These are phyloP conservation scores for Hesperia comma DNA, from an alignment of 2,888 invertebrate genomes.

Conservation along the genomic window DNA sequence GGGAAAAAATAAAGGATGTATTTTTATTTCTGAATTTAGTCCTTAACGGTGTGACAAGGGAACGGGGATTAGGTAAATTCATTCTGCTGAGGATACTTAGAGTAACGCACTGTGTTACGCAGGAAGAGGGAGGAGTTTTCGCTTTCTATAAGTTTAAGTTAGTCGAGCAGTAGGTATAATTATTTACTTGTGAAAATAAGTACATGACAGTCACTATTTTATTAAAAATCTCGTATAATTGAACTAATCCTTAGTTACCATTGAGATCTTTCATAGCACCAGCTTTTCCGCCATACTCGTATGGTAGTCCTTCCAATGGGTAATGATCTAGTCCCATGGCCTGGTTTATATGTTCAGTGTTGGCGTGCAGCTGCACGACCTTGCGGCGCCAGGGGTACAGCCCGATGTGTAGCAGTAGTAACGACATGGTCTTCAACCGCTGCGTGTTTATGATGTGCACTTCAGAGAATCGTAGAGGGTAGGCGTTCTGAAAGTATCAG, in stretches of 20 bases:
- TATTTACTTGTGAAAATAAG: no score
- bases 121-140: no score
- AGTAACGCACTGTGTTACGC: no score
- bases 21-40: no score
- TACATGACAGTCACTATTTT: no score
- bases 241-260: constrained; percentile 63
- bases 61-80: no score
- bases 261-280: constrained; percentile 89
- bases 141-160: no score
- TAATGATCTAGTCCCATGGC: constrained; percentile 84
- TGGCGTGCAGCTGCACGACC: constrained; percentile 65
- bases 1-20: no score
- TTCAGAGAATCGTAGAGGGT: constrained; percentile 91
- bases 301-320: constrained; percentile 89
- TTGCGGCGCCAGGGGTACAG: constrained; percentile 76
- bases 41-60: no score
- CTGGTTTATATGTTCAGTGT: constrained; percentile 63
- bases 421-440: constrained; percentile 88
- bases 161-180: no score
- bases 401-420: constrained; percentile 79
- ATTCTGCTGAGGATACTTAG: no score
- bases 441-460: constrained; percentile 91
- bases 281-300: constrained; percentile 92
- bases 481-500: constrained; percentile 86
- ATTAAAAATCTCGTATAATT: no score